These are phyloP conservation scores for Epizoanthus scotinus DNA, from an alignment of 92 coral and sea anemone genomes.

Conservation along the genomic window DNA sequence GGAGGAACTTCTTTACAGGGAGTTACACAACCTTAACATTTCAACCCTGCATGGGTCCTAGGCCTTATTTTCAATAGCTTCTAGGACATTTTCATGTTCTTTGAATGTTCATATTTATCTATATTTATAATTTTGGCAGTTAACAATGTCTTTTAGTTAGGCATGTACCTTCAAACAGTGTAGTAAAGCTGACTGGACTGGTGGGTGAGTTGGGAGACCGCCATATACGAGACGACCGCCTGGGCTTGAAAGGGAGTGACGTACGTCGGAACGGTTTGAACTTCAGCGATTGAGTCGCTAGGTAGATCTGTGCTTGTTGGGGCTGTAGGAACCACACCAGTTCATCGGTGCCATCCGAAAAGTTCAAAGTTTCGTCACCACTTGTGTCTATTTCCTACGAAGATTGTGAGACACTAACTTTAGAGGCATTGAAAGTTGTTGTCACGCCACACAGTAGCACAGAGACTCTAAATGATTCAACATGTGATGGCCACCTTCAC, in stretches of 20 bases:
- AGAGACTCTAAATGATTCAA: too few species aligned
- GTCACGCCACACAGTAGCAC: background rate
- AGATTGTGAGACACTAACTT: background rate
- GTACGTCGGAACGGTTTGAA: slow-evolving; percentile 59
- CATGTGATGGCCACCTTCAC: background rate
- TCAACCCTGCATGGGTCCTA: too few species aligned
- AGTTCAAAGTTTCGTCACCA: slow-evolving; percentile 70
- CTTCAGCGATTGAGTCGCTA: slow-evolving; percentile 68
- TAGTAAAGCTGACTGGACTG: too few species aligned
- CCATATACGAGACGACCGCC: background rate
- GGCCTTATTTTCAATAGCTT: too few species aligned
- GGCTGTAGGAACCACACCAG: slow-evolving; percentile 84
- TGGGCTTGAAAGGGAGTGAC: slow-evolving; percentile 43
- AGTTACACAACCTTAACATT: too few species aligned
- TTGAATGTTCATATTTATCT: too few species aligned
- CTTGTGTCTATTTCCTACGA: slow-evolving; percentile 66
- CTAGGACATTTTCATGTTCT: too few species aligned
- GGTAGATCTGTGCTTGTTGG: slow-evolving; percentile 69
- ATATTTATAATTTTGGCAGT: too few species aligned
- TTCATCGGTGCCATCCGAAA: slow-evolving; percentile 54
- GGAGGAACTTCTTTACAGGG: too few species aligned
- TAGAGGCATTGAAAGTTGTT: background rate
- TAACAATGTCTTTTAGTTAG: too few species aligned
- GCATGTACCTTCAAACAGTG: too few species aligned
- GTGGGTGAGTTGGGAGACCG: too few species aligned